Percentiles rank a stretch among this genome's conserved stretches.
Conservation (phyloP, 2,797 vertebrate species). For the Sebastes steindachneri region DNA sequence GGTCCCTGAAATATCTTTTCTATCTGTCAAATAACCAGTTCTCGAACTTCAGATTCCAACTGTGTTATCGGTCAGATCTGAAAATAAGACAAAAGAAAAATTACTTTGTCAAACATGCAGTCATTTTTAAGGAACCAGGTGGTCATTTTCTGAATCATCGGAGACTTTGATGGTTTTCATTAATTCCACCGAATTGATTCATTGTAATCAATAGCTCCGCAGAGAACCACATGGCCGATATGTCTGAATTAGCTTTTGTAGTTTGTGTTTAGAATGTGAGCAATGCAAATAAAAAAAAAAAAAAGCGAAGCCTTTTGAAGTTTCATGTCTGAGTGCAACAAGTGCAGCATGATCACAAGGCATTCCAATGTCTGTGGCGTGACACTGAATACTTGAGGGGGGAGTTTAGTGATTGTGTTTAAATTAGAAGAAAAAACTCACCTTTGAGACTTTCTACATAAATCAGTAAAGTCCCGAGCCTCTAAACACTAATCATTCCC, state of each 20-base stretch:
- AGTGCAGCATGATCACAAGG: slow-evolving; percentile 82
- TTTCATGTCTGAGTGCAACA: slow-evolving; percentile 78
- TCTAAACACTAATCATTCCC: slow-evolving; percentile 87
- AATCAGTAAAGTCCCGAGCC: slow-evolving; percentile 84
- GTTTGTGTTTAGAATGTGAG: slow-evolving; percentile 78
- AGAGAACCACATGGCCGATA: slow-evolving; percentile 64
- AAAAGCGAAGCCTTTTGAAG: slow-evolving; percentile 72
- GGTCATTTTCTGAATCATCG: slow-evolving; percentile 30
- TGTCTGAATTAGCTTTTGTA: slow-evolving; percentile 72
- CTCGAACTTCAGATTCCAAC: slow-evolving; percentile 13
- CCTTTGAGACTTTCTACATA: slow-evolving; percentile 85
- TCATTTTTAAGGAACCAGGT: slow-evolving; percentile 38
- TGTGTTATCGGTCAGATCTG: slow-evolving; percentile 15
- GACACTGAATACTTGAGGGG: slow-evolving; percentile 82
- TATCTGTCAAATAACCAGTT: slow-evolving; percentile 28
- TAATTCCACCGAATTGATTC: slow-evolving; percentile 62
- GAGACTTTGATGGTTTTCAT: slow-evolving; percentile 54
- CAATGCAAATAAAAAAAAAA: slow-evolving; percentile 75
- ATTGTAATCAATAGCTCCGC: slow-evolving; percentile 67
- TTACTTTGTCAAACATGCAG: slow-evolving; percentile 3
- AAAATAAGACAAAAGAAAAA: not conserved
- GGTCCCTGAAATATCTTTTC: slow-evolving; percentile 49
- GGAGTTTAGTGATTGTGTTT: slow-evolving; percentile 82
- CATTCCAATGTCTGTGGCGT: slow-evolving; percentile 82
- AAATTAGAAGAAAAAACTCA: slow-evolving; percentile 86